Base-by-base conservation (phyloP, 2,888 invertebrate species). In the Anthophora plumipes region DNA sequence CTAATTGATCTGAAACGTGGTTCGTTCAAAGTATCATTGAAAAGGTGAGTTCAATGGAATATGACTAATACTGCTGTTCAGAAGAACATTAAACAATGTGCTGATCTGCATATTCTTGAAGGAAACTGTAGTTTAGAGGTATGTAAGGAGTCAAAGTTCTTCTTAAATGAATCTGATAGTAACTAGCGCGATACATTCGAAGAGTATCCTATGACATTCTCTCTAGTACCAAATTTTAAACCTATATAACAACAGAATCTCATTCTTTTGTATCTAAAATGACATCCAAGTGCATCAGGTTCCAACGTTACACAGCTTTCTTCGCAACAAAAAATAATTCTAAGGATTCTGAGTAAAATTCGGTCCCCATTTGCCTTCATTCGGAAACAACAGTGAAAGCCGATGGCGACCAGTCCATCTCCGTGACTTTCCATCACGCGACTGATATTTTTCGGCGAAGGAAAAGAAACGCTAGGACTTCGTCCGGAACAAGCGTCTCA, bases 361-460 rank as follows among this genome's bases (percentile, higher is more conserved):
- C 39, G 14, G 25, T 48, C n/a, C 25, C 37, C 39, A 39, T 39
- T 48, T 17, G 52, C 20, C 22, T n/a, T 12, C 31, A 11, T 37
- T n/a, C 48, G 48, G 22, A 64, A 39, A 59, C 37, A 39, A 59
- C 37, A 66, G n/a, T 0, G 46, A 17, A 50, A 41, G 63, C 11
- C 31, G 48, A 50, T 20, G 43, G 22, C 11, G 31, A 68, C 66
- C 54, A 41, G 46, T 64, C 39, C 76, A 68, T 70, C 39, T 76
- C 71, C 72, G 77, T 61, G 75, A 72, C 63, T 81, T 74, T 72
- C 74, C 69, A 74, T 71, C 80, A 76, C 70, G 50, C 61, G 80
- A 67, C 61, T 67, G 80, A 82, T 70, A 66, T 75, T 76, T 64
- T 31, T 14, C 67, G 41, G 50, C 57, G 48, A 37, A 25, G 37